Percentiles rank a stretch among this genome's conserved stretches.
Conservation (phyloP, 2,888 invertebrate species). For the Lepas anatifera region DNA sequence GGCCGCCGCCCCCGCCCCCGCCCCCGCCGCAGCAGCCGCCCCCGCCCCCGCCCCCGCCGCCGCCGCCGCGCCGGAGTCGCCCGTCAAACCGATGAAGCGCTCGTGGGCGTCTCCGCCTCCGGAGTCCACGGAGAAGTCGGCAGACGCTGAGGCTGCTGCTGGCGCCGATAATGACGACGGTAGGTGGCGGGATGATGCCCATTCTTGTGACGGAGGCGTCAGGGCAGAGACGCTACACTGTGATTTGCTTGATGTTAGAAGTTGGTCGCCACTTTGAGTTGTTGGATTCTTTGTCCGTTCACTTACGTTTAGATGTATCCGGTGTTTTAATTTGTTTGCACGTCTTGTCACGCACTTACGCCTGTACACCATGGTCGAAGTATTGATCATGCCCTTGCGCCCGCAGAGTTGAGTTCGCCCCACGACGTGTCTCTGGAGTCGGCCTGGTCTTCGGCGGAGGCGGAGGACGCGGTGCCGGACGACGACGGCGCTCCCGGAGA, state of each 20-base stretch:
- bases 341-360: too few species aligned
- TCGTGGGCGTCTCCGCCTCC: slow-evolving; percentile 5
- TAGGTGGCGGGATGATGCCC: too few species aligned
- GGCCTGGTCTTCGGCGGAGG: not conserved
- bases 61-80: not conserved
- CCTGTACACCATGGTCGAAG: too few species aligned
- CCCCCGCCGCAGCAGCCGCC: not conserved
- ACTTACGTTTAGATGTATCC: too few species aligned
- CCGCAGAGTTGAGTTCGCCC: not conserved
- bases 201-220: too few species aligned
- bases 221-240: too few species aligned
- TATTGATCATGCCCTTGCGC: too few species aligned
- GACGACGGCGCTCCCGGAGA: not conserved
- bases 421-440: slow-evolving; percentile 11
- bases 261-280: too few species aligned
- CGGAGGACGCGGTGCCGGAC: not conserved
- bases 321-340: too few species aligned
- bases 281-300: too few species aligned
- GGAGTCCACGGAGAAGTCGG: not conserved
- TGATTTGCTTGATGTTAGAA: too few species aligned
- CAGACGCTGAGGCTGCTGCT: not conserved
- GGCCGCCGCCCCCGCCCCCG: not conserved
- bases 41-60: not conserved
- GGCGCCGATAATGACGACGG: not conserved
- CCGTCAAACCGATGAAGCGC: not conserved